phyloP scores from a whole-genome alignment of 2,888 invertebrate species.

The Himalopsyche japonica region DNA sequence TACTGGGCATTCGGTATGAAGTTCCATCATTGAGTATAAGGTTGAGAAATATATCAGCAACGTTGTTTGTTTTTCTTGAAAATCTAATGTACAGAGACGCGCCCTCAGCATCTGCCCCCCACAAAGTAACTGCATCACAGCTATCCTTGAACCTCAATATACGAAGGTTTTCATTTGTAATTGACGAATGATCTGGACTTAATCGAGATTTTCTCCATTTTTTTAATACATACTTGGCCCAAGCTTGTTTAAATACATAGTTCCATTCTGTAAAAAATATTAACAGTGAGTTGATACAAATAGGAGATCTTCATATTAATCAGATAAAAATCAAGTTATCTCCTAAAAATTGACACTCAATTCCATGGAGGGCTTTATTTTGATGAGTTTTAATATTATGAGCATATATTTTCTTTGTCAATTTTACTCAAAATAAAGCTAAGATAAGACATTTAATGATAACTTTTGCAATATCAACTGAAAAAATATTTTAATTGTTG shows the following conservation, averaged over 20 bases:
- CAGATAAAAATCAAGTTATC: no score
- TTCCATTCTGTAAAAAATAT: conserved; percentile 53
- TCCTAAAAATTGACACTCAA: no score
- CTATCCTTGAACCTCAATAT: conserved; percentile 44
- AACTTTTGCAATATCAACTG: no score
- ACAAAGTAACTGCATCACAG: conserved; percentile 54
- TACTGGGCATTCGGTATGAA: conserved; percentile 44
- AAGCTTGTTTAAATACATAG: conserved; percentile 52
- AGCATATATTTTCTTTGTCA: no score
- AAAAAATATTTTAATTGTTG: not conserved
- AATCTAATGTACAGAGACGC: conserved; percentile 60
- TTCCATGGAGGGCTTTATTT: no score
- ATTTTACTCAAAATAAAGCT: no score
- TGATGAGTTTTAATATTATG: no score
- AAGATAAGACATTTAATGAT: no score
- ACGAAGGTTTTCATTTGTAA: not conserved
- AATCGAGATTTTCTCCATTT: conserved; percentile 49
- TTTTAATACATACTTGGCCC: conserved; percentile 51
- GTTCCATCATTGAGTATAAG: conserved; percentile 54
- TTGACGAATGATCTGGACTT: not conserved
- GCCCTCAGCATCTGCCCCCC: conserved; percentile 61
- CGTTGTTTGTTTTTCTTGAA: conserved; percentile 54
- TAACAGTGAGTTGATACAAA: no score
- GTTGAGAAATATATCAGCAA: conserved; percentile 62
- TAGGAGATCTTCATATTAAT: no score